Evolutionary conservation across 1,140 invertebrate genomes (phyloP), one percentile per base, ranked within the genome.

Genomic region (Drosophila kohkoa): DNA sequence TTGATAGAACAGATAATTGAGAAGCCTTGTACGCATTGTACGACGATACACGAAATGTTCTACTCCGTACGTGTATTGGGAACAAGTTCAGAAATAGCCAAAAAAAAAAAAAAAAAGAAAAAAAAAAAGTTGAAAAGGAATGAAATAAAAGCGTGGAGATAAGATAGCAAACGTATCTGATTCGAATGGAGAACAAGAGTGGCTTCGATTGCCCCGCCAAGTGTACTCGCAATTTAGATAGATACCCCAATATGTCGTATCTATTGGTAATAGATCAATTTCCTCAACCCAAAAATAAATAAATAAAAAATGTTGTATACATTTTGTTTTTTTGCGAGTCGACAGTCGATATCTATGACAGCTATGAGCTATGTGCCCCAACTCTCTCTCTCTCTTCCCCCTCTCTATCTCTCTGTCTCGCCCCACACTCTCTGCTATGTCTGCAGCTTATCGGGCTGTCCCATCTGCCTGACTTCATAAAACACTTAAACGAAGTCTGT

Each of bases 381-480:
- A 38, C 8, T 25, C 20, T 25, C 0, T 3, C 20, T 25, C 20
- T 25, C 20, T 25, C 20, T 25, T 25, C 20, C 20, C 20, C 20
- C 3, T 25, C 20, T 25, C 20, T 25, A 3, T 25, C 20, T 25
- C 20, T 25, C 20, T 25, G 3, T 25, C 20, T 25, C 20, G 20
- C 20, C 3, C 20, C 20, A 25, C 20, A 25, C 20, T 25, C 20
- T 25, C 20, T 76, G 51, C 41, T 77, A 68, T 77, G 72, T 77
- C 80, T 57, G 71, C 30, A 11, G 48, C 80, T 89, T 88, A 88
- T 88, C 83, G 64, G 45, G 41, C 63, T 63, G 57, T 54, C 67
- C 80, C 83, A 88, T 88, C 83, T 81, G 80, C 66, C 70, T 68
- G 83, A 88, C 83, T 88, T 79, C 83, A 88, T 88, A 88, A 88